Percentiles rank a stretch among this genome's conserved stretches.
Evolutionary conservation across 2,888 invertebrate species (phyloP).

Genomic region (Mantis religiosa): DNA sequence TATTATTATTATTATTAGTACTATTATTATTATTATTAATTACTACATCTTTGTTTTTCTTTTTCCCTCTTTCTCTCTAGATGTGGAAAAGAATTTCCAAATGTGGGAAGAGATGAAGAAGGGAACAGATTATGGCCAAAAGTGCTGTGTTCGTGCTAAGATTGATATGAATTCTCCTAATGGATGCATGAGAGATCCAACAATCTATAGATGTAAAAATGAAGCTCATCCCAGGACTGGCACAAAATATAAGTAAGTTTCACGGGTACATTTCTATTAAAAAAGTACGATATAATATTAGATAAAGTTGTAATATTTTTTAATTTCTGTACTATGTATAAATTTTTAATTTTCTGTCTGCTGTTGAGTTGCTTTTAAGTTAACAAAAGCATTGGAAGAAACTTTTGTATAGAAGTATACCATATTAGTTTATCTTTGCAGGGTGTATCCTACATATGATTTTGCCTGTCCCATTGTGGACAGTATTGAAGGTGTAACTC

Average conservation of each 20-base stretch:
- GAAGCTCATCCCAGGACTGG: conserved; percentile 93
- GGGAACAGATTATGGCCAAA: conserved; percentile 73
- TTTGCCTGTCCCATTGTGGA: conserved; percentile 99
- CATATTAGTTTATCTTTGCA: conserved; percentile 43
- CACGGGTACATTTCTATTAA: no score
- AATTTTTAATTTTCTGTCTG: no score
- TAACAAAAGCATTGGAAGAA: no score
- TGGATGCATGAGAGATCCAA: conserved; percentile 96
- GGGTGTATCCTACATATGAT: conserved; percentile 99
- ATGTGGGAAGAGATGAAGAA: conserved; percentile 95
- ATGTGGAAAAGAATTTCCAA: conserved; percentile 74
- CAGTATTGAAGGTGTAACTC: conserved; percentile 94
- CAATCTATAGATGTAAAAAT: conserved; percentile 95
- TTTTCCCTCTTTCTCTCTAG: conserved; percentile 45
- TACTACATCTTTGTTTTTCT: neutral
- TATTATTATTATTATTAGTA: no score
- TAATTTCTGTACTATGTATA: no score
- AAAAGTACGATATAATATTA: neutral
- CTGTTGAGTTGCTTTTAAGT: no score
- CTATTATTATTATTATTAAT: no score
- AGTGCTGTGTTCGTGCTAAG: conserved; percentile 93
- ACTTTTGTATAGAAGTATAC: no score
- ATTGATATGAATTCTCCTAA: conserved; percentile 95
- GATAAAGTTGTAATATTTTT: no score
- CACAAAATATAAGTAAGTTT: conserved; percentile 82